Evolutionary conservation across 1,140 invertebrate genomes (phyloP), one percentile per base, ranked within the genome.

Genomic region (Pogonus chalceus): DNA sequence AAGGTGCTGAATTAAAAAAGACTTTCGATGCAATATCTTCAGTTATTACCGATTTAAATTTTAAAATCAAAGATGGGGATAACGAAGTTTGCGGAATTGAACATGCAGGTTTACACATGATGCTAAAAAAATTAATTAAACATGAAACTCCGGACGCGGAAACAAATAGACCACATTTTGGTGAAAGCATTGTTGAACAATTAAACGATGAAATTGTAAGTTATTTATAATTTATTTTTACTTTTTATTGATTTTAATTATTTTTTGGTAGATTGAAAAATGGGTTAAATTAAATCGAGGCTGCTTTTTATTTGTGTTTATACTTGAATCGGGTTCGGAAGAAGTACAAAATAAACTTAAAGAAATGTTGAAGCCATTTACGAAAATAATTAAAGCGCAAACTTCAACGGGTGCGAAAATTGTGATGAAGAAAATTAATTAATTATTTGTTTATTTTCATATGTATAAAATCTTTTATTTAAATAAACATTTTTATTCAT

Each of bases 61-160:
- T 71, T 71, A 67, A 60, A 23, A 62, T 75, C 21, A 67, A 69
- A 16, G 58, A 72, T 18, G 72, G 73, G 18, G 72, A 71, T 0
- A 65, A 72, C 35, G 71, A 79, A 46, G 62, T 73, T 14, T 66
- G 76, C 7, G 80, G 80, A 7, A 74, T 92, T n/a, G 90, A 93
- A 72, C 80, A 91, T 68, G 69, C 85, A 0, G 88, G 85, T 12
- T 74, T 90, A 53, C 88, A 92, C 68, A 79, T 86, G 74, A 79
- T 82, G 26, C 65, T 92, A 2, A 92, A 92, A 60, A 89, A 90
- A 69, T 69, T 93, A 14, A 79, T 90, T 16, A 72, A 79, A 50
- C 69, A 81, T 51, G 87, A 91, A 59, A 75, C 76, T 50, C 62
- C 70, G 1, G 66, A 74, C 3, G 20, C 58, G 16, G 57, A 67